Base-by-base conservation (phyloP, 2,888 invertebrate genomes). In the Meteorus colon region DNA sequence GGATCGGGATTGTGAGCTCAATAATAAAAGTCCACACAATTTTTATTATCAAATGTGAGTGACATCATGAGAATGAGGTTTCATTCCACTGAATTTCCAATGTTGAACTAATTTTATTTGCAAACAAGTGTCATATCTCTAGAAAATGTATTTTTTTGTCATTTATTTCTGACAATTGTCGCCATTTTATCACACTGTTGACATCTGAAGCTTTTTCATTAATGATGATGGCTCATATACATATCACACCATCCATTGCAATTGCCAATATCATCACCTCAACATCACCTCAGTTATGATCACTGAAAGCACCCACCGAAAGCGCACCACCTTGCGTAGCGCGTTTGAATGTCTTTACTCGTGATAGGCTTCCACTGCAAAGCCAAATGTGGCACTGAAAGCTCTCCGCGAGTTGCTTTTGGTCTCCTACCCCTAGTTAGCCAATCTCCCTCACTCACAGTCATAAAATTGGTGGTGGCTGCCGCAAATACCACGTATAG, bases 301-400 rank as follows among this genome's bases (percentile, higher is more conserved):
- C 19, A 31, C 65, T 19, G 37, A 37, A 34, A 65, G 16, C 65
- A 65, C 41, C 19, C 73, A 66, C 45, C 70, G 65, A 69, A 24
- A 71, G 70, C 48, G 66, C 71, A 70, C 74, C 55, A 55, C 55
- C 55, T 55, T 70, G 73, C 72, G 65, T 51, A 63, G 66, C 62
- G 48, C 29, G 63, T 27, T 67, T 6, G 10, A 24, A 6, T 67
- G 4, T 27, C 29, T n/a, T 41, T 24, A 10, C 27, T 34, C 16
- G 34, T 14, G 31, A 27, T 14, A 41, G 60, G 27, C 14, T 27
- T 37, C 16, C 29, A 45, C 77, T 63, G 70, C 79, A 79, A 81
- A 85, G 84, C 84, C 83, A 81, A 83, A 82, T 81, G 81, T 84
- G 84, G 81, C 80, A 86, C 86, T 86, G 86, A 86, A 86, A 85